Percentiles rank a stretch among this genome's conserved stretches.
Evolutionary conservation across 2,797 vertebrate genomes (phyloP).

Genomic region (Notoglanidium macrostoma): DNA sequence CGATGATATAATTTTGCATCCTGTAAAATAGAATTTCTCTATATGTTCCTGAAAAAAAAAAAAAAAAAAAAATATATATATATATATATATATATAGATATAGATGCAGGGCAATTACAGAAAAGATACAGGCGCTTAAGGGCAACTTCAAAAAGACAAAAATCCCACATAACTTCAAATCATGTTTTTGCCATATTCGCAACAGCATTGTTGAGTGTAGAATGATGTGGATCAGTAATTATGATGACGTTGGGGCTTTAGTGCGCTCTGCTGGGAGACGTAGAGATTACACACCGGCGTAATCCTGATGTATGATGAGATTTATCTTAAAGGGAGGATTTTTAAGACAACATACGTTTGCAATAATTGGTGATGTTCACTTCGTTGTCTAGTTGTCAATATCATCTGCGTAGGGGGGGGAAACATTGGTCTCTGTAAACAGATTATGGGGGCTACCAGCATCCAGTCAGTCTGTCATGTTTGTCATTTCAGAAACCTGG

Average conservation of each 20-base stretch:
- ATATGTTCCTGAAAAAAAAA: no score
- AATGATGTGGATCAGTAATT: background rate
- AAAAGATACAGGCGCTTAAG: no score
- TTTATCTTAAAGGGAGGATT: background rate
- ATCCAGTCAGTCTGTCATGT: background rate
- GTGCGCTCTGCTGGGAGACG: conserved; percentile 17
- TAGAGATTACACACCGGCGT: background rate
- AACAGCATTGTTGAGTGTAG: background rate
- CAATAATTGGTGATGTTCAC: background rate
- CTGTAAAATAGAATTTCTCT: background rate
- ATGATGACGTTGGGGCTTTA: background rate
- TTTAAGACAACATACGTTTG: background rate
- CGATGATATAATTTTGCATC: background rate
- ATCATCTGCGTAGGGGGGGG: background rate
- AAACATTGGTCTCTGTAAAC: background rate
- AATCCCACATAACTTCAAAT: background rate
- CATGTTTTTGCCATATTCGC: background rate
- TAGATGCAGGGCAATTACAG: no score
- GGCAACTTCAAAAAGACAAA: background rate
- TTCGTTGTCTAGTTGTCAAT: background rate
- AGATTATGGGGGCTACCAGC: background rate
- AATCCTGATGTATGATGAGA: background rate
- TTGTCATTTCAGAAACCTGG: background rate
- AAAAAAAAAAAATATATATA: no score
- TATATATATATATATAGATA: no score